Conservation (phyloP, 2,113 vertebrate genomes). For the Cisticola juncidis region DNA sequence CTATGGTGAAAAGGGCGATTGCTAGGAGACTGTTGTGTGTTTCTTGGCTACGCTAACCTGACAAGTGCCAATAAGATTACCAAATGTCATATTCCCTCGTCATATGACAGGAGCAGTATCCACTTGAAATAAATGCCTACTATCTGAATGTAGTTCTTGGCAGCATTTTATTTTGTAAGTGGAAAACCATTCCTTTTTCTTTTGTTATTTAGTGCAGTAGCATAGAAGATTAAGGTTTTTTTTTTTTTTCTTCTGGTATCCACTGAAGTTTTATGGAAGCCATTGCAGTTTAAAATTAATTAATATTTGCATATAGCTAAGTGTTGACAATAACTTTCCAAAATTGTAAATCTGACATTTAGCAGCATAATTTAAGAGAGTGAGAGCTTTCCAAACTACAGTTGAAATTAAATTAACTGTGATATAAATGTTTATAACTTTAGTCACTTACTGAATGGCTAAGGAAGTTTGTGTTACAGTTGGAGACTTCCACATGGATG, state of each 20-base stretch:
- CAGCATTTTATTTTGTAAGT: conserved; percentile 35
- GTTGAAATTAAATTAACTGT: conserved; percentile 42
- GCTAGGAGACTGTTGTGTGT: conserved; percentile 28
- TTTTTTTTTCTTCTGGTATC: neutral
- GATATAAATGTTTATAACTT: conserved; percentile 50
- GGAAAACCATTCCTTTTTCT: conserved; percentile 35
- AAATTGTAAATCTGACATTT: conserved; percentile 49
- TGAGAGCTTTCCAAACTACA: conserved; percentile 33
- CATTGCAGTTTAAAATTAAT: conserved; percentile 48
- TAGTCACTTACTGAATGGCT: conserved; percentile 16
- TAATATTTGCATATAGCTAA: conserved; percentile 61
- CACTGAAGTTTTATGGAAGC: conserved; percentile 10
- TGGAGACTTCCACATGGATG: conserved; percentile 28
- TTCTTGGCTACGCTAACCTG: conserved; percentile 16
- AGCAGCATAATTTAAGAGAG: conserved; percentile 39
- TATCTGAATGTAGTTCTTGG: conserved; percentile 39
- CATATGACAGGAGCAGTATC: neutral
- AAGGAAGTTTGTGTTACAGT: conserved; percentile 6
- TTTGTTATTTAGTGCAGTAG: neutral
- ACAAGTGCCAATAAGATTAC: conserved; percentile 24
- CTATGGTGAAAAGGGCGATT: neutral
- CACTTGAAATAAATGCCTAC: conserved; percentile 4
- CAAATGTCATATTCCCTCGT: conserved; percentile 7
- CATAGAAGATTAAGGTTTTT: neutral
- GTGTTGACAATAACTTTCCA: conserved; percentile 55